Conservation (phyloP, 2,797 vertebrate species). For the Cossypha dichroa region DNA sequence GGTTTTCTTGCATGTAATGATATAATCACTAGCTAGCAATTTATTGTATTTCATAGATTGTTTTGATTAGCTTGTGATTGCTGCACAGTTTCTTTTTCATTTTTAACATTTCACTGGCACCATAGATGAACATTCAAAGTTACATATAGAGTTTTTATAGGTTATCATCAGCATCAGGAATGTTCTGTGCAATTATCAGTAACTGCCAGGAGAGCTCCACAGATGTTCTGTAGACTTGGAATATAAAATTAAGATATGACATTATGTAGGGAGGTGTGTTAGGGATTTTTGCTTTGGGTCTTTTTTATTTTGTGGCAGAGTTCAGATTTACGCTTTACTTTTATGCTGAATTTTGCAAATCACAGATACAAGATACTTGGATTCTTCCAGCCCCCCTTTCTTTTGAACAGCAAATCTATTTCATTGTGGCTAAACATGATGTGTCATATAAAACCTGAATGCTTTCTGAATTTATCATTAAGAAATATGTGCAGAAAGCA, state of each 20-base stretch:
- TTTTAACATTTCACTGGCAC: not conserved
- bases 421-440: not conserved
- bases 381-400: not conserved
- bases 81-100: not conserved
- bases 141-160: not conserved
- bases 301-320: not conserved
- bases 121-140: not conserved
- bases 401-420: not conserved
- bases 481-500: not conserved
- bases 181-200: not conserved
- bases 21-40: not conserved
- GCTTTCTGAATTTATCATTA: not conserved
- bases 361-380: not conserved
- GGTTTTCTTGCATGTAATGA: not conserved
- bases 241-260: not conserved
- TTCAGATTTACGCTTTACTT: not conserved
- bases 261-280: not conserved
- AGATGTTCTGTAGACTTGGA: not conserved
- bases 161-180: not conserved
- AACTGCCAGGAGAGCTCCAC: not conserved
- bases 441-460: not conserved
- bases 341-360: not conserved
- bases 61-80: slow-evolving; percentile 31
- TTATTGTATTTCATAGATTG: not conserved
- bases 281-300: not conserved